These are phyloP conservation scores for Okamejei kenojei DNA, from an alignment of 2,797 vertebrate species.

Conservation along the genomic window DNA sequence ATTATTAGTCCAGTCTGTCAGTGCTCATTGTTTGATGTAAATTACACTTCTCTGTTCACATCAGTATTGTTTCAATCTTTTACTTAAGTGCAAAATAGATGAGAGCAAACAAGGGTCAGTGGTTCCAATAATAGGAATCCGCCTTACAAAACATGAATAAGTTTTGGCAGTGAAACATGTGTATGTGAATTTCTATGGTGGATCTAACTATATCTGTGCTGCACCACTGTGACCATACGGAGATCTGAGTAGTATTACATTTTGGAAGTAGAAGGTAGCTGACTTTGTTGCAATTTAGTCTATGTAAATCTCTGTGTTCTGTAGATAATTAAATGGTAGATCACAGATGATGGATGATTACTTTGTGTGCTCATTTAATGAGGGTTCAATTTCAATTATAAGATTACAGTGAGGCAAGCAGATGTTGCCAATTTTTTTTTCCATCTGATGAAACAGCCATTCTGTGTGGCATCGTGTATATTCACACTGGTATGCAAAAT, in stretches of 20 bases:
- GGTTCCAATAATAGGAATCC: background rate
- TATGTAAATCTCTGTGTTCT: background rate
- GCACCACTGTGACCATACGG: background rate
- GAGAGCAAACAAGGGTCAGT: background rate
- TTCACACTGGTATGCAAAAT: background rate
- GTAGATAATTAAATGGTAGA: background rate
- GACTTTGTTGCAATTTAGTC: background rate
- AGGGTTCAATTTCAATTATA: background rate
- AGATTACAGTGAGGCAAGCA: background rate
- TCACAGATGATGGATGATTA: background rate
- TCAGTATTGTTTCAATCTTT: too few relatives aligned
- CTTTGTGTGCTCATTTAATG: background rate
- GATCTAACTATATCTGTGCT: background rate
- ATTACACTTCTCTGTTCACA: background rate
- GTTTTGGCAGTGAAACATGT: background rate
- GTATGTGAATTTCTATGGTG: background rate
- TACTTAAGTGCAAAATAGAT: background rate
- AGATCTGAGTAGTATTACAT: background rate
- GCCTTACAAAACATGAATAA: background rate
- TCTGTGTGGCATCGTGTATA: background rate
- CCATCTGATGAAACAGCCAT: background rate
- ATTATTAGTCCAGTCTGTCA: background rate
- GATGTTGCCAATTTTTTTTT: background rate
- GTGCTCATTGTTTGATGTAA: background rate
- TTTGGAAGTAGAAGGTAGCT: background rate